Percentiles rank a stretch among this genome's conserved stretches.
Evolutionary conservation across 2,113 vertebrate species (phyloP).

Genomic region (Scophthalmus maximus): DNA sequence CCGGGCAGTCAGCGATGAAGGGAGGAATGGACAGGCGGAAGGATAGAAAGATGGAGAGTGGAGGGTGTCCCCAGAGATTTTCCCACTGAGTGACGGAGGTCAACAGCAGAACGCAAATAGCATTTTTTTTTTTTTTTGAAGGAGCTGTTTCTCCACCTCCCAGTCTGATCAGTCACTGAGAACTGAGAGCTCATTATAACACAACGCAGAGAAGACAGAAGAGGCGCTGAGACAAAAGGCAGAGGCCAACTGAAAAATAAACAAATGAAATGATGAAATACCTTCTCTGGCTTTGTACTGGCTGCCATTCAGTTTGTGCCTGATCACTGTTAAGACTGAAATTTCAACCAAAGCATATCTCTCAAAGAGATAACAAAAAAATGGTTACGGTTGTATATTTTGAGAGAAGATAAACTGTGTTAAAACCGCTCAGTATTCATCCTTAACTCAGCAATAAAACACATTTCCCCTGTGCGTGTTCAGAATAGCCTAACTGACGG

Average conservation of each 20-base stretch:
- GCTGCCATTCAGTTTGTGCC: neutral
- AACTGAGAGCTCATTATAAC: slow-evolving; percentile 55
- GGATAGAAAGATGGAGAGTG: slow-evolving; percentile 39
- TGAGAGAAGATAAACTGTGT: slow-evolving; percentile 10
- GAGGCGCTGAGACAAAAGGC: slow-evolving; percentile 25
- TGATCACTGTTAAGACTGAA: neutral
- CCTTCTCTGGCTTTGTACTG: neutral
- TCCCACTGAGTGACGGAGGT: slow-evolving; percentile 59
- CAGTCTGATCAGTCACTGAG: slow-evolving; percentile 39
- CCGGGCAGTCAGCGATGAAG: slow-evolving; percentile 50
- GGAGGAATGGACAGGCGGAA: slow-evolving; percentile 42
- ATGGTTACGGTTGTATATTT: neutral
- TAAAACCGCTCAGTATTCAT: slow-evolving; percentile 42
- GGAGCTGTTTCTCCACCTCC: slow-evolving; percentile 15
- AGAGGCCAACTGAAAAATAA: neutral
- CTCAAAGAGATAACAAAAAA: slow-evolving; percentile 28
- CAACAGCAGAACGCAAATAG: slow-evolving; percentile 63
- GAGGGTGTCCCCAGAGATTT: slow-evolving; percentile 50
- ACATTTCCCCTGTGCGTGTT: slow-evolving; percentile 23
- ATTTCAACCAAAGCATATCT: neutral
- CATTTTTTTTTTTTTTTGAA: slow-evolving; percentile 37
- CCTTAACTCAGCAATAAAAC: slow-evolving; percentile 44
- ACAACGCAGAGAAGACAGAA: slow-evolving; percentile 15
- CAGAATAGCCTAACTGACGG: slow-evolving; percentile 43
- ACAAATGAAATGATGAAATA: slow-evolving; percentile 3